A percentile compares a stretch with the other conserved stretches of the same genome.
Evolutionary conservation across 2,797 vertebrate genomes (phyloP).

Genomic region (Psittacula derbiana): DNA sequence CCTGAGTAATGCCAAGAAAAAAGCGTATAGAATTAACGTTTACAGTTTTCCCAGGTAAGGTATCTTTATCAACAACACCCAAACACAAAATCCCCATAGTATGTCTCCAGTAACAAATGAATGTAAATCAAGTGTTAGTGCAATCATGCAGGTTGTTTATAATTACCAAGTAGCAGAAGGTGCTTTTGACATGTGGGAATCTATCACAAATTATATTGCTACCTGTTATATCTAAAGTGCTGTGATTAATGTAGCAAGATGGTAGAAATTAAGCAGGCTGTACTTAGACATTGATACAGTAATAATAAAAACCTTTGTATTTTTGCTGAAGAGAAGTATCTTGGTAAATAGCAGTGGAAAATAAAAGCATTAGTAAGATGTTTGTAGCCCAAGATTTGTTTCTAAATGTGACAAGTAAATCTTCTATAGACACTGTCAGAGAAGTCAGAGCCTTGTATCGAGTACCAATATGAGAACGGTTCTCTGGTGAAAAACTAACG

Average conservation of each 20-base stretch:
- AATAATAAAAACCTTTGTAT: background rate
- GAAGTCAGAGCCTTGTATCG: background rate
- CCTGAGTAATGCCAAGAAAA: background rate
- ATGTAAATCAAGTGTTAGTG: background rate
- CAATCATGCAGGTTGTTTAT: background rate
- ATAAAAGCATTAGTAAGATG: background rate
- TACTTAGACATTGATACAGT: background rate
- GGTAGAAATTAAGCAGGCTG: background rate
- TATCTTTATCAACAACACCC: background rate
- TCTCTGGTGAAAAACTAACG: conserved; percentile 20
- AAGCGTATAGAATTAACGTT: background rate
- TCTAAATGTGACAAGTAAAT: background rate
- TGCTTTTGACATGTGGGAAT: background rate
- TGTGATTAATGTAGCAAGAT: background rate
- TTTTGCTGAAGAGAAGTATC: background rate
- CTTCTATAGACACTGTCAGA: background rate
- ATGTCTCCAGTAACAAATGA: background rate
- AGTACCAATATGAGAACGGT: background rate
- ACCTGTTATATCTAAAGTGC: background rate
- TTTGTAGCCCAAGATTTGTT: background rate
- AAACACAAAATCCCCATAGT: background rate
- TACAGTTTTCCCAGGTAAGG: background rate
- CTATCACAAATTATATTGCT: background rate
- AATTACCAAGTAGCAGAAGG: conserved; percentile 25
- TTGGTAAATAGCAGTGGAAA: background rate